Percentiles rank a stretch among this genome's conserved stretches.
phyloP scores from a whole-genome alignment of 2,113 vertebrate species.

The Platichthys stellatus region DNA sequence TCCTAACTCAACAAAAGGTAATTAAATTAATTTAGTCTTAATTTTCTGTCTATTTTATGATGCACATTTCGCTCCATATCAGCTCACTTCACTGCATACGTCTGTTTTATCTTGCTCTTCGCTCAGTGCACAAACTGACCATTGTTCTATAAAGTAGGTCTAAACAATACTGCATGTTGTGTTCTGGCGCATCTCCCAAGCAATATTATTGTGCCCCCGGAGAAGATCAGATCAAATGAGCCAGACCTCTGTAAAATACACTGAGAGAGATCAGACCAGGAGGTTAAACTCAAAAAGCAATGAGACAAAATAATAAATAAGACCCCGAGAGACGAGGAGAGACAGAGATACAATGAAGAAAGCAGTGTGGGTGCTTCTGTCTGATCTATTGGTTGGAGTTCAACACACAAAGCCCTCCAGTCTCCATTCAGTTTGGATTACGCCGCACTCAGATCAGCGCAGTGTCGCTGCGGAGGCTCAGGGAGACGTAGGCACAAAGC shows the following conservation, averaged over 20 bases:
- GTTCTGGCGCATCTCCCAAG: background rate
- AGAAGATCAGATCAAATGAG: constrained; percentile 31
- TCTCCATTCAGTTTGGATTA: constrained; percentile 53
- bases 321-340: constrained; percentile 11
- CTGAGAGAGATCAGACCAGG: constrained; percentile 10
- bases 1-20: background rate
- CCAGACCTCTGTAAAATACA: constrained; percentile 34
- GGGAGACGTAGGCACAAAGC: constrained; percentile 34
- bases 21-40: background rate
- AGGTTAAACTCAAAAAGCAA: constrained; percentile 37
- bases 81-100: background rate
- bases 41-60: constrained; percentile 13
- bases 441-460: constrained; percentile 41
- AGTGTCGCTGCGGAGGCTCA: constrained; percentile 36
- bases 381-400: constrained; percentile 25
- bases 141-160: constrained; percentile 1
- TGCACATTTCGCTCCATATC: constrained; percentile 2
- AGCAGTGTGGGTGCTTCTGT: constrained; percentile 8
- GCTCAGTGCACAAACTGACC: constrained; percentile 19
- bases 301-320: constrained; percentile 46
- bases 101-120: constrained; percentile 4
- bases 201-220: constrained; percentile 17
- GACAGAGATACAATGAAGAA: constrained; percentile 6
- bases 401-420: constrained; percentile 24
- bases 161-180: constrained; percentile 3